Percentiles rank a stretch among this genome's conserved stretches.
These are phyloP conservation scores for Muscicapa comitata DNA, from an alignment of 2,797 vertebrate genomes.

Conservation along the genomic window DNA sequence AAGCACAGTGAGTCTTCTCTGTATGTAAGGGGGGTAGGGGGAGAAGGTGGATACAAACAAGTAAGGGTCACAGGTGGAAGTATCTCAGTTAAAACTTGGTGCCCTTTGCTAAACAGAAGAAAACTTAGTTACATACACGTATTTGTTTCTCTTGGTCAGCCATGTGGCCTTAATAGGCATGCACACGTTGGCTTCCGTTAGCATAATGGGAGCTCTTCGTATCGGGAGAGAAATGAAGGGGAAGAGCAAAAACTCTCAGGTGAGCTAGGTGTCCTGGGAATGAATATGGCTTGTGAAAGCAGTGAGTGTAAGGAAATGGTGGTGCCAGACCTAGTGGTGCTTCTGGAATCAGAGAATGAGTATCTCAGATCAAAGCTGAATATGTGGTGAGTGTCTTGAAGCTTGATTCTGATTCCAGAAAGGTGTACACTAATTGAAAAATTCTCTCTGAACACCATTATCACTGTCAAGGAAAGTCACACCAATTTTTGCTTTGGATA, in stretches of 20 bases:
- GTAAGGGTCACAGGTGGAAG: slow-evolving; percentile 33
- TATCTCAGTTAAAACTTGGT: slow-evolving; percentile 4
- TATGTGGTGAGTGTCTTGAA: background rate
- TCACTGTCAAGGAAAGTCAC: background rate
- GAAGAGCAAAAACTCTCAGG: background rate
- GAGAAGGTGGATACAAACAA: slow-evolving; percentile 25
- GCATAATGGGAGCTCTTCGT: slow-evolving; percentile 16
- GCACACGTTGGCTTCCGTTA: slow-evolving; percentile 1
- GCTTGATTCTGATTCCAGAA: background rate
- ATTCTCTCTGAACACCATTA: background rate
- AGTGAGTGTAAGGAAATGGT: slow-evolving; percentile 24
- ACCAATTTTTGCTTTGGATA: background rate
- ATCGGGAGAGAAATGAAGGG: background rate
- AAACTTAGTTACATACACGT: slow-evolving; percentile 19
- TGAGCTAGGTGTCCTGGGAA: background rate
- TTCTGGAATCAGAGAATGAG: background rate
- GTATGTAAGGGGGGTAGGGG: background rate
- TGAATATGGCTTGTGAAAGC: slow-evolving; percentile 28
- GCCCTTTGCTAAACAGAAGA: slow-evolving; percentile 16
- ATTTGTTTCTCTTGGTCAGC: slow-evolving; percentile 46
- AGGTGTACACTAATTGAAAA: background rate
- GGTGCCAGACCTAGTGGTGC: background rate
- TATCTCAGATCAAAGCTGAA: background rate
- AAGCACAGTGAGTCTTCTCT: slow-evolving; percentile 32
- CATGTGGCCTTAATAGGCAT: slow-evolving; percentile 65